These are phyloP conservation scores for Cyprinus carpio DNA, from an alignment of 2,113 vertebrate species.

Conservation along the genomic window DNA sequence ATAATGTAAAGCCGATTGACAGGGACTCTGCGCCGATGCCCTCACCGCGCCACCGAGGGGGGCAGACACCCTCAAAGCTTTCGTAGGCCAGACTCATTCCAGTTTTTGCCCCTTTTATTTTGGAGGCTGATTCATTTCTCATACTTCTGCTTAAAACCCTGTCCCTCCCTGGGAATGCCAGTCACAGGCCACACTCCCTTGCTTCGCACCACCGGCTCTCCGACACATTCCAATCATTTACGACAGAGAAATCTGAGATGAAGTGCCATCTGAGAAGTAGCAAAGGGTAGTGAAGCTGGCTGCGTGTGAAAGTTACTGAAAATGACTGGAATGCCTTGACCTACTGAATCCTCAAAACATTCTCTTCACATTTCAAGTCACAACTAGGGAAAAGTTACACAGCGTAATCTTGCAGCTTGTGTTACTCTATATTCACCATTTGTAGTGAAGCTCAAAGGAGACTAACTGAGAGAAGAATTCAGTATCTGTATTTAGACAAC, in stretches of 20 bases:
- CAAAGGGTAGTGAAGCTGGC: conserved; percentile 25
- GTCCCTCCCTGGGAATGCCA: conserved; percentile 21
- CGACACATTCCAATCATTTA: too few species aligned
- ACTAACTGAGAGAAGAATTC: background rate
- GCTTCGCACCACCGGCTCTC: too few species aligned
- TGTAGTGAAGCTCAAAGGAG: background rate
- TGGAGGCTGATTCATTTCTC: conserved; percentile 3
- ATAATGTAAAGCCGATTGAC: conserved; percentile 12
- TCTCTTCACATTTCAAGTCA: background rate
- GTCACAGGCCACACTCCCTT: too few species aligned
- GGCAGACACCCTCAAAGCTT: conserved; percentile 29
- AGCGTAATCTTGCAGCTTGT: background rate
- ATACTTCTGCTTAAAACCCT: conserved; percentile 10
- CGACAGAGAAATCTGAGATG: conserved; percentile 4
- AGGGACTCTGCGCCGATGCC: conserved; percentile 1
- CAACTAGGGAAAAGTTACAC: background rate
- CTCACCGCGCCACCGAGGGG: background rate
- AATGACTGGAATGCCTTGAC: conserved; percentile 20
- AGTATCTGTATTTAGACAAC: background rate
- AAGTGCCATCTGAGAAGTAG: conserved; percentile 37
- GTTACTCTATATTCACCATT: conserved; percentile 1
- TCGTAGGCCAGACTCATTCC: background rate
- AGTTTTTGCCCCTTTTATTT: conserved; percentile 13
- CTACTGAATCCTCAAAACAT: conserved; percentile 6
- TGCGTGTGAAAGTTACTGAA: conserved; percentile 30